A percentile compares a stretch with the other conserved stretches of the same genome.
phyloP scores from a whole-genome alignment of 2,113 vertebrate species.

The Rhinolophus sinicus region DNA sequence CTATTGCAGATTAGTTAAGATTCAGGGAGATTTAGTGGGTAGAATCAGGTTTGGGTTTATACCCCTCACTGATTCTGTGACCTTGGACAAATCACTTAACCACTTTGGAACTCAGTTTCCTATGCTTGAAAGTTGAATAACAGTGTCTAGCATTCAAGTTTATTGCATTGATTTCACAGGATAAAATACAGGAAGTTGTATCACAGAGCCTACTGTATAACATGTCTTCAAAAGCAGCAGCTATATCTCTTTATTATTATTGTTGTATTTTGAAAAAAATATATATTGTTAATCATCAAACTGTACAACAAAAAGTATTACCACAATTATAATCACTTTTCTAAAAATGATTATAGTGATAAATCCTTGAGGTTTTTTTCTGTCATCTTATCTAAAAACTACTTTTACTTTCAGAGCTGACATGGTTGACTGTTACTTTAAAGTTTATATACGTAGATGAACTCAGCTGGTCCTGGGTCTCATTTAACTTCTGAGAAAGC shows the following conservation, averaged over 20 bases:
- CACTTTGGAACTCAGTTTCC: constrained; percentile 39
- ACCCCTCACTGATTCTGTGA: neutral
- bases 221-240: neutral
- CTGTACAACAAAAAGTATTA: neutral
- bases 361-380: neutral
- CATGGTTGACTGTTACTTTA: neutral
- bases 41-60: constrained; percentile 15
- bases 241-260: neutral
- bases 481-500: neutral
- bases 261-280: neutral
- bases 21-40: neutral
- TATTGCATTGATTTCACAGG: neutral
- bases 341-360: neutral
- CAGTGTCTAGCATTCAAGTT: neutral
- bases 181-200: neutral
- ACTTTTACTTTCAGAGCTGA: neutral
- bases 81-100: constrained; percentile 52
- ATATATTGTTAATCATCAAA: neutral
- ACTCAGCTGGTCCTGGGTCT: neutral
- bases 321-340: neutral
- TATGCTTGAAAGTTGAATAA: constrained; percentile 22
- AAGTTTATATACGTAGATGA: neutral
- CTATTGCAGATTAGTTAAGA: neutral
- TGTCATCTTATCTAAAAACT: neutral
- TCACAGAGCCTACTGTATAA: neutral